phyloP scores from a whole-genome alignment of 2,797 vertebrate genomes.

The Macroramphosus scolopax region DNA sequence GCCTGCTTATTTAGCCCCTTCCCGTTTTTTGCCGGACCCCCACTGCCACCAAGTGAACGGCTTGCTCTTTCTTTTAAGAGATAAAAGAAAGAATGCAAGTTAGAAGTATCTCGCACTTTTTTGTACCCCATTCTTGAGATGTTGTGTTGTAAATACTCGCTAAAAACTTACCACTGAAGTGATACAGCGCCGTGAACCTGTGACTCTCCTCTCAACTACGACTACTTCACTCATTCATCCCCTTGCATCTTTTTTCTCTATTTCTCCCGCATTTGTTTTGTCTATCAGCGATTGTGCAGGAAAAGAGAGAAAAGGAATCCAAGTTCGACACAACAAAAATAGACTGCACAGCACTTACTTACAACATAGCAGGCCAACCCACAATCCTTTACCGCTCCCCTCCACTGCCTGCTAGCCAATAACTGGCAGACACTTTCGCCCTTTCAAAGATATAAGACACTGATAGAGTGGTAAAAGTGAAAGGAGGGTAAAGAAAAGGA shows the following conservation, averaged over 20 bases:
- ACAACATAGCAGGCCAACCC: conserved; percentile 45
- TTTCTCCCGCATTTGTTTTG: neutral
- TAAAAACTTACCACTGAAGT: conserved; percentile 53
- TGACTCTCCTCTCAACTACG: conserved; percentile 5
- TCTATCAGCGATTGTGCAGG: conserved; percentile 12
- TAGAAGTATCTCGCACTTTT: conserved; percentile 14
- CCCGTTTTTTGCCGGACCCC: conserved; percentile 16
- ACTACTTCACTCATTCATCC: conserved; percentile 39
- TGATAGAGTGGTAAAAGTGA: conserved; percentile 64
- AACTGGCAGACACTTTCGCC: conserved; percentile 48
- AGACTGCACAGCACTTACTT: conserved; percentile 58
- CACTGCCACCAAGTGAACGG: conserved; percentile 18
- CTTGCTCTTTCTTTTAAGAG: conserved; percentile 21
- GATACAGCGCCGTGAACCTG: conserved; percentile 1
- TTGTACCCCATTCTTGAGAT: neutral
- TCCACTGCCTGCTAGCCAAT: conserved; percentile 54
- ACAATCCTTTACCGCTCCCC: conserved; percentile 45
- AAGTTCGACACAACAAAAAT: conserved; percentile 26
- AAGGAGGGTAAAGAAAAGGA: conserved; percentile 57
- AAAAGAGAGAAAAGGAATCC: conserved; percentile 48
- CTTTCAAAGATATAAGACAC: conserved; percentile 67
- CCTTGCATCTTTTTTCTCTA: conserved; percentile 43
- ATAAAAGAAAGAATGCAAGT: conserved; percentile 24
- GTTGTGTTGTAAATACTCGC: conserved; percentile 26
- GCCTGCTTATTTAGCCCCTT: conserved; percentile 70